Base-by-base conservation (phyloP, 2,113 vertebrate genomes). In the Sapayoa aenigma region DNA sequence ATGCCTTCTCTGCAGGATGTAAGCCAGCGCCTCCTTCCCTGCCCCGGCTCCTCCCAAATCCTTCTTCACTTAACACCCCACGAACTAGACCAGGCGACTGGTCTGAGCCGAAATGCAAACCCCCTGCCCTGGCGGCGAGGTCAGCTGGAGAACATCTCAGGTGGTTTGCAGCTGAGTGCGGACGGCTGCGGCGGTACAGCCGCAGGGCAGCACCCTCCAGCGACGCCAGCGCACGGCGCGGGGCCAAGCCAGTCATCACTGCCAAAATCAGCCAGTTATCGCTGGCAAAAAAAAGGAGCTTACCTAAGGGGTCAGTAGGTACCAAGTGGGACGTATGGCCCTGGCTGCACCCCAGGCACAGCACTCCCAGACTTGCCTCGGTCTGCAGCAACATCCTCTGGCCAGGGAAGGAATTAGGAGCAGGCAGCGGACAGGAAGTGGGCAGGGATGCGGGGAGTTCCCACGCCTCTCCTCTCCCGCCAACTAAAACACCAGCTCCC, bases 371-470 rank as follows among this genome's bases (percentile, higher is more conserved):
- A 49, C 55, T 90, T 69, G 75, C 46, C 85, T 49, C 1, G 37
- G 69, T 82, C 94, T 96, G 92, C 94, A 96, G 94, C 86, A 90
- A 62, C 91, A 93, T 96, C 94, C 87, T 72, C 85, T 49, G 92
- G 92, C 78, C 90, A 83, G 66, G 0, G 0, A 49, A 72, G 90
- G 92, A 93, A 95, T 68, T 66, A 19, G 39, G 60, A 87, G 21
- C n/a, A 50, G 56, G 65, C 6, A 0, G 81, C 15, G 60, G 68
- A 52, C 0, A 4, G 89, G 76, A 95, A 76, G 28, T 27, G 63
- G 76, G 72, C 75, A 85, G 74, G 71, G 46, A 87, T 41, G 41
- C 0, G 2, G 52, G 47, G 44, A 87, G 17, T 63, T 84, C 91
- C 74, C 86, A 89, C 4, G 14, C 83, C 62, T 53, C 55, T 79